These are phyloP conservation scores for Choloepus didactylus DNA, from an alignment of 2,797 vertebrate species.

Conservation along the genomic window DNA sequence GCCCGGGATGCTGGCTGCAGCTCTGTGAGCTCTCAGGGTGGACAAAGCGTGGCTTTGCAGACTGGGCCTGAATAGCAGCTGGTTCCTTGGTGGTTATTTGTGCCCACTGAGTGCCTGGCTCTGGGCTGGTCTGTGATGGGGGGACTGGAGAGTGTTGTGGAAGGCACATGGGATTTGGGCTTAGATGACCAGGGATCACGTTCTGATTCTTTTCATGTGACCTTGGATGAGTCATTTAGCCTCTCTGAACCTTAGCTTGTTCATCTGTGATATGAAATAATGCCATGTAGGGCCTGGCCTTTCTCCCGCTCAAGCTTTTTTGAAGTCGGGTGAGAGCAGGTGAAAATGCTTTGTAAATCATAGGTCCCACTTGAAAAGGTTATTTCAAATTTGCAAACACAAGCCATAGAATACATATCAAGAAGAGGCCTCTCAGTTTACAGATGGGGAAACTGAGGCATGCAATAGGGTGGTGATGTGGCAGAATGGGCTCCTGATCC, in stretches of 20 bases:
- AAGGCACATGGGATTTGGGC: not conserved
- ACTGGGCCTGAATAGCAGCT: rapidly evolving
- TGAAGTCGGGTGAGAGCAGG: not conserved
- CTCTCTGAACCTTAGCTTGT: not conserved
- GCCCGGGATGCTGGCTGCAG: not conserved
- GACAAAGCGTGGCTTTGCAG: not conserved
- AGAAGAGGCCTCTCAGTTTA: not conserved
- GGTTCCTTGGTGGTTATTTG: not conserved
- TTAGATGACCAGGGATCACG: not conserved
- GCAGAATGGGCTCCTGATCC: not conserved
- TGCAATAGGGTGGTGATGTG: not conserved
- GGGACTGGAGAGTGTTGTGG: not conserved
- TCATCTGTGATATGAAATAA: not conserved
- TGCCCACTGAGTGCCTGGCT: not conserved
- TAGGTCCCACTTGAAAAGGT: not conserved
- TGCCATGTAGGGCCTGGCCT: not conserved
- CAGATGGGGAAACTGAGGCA: constrained; percentile 29
- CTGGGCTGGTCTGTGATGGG: not conserved
- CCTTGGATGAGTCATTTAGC: not conserved
- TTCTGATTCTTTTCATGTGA: constrained; percentile 24
- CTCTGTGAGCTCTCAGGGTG: not conserved
- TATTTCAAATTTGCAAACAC: not conserved
- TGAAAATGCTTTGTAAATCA: not conserved
- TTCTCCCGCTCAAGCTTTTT: not conserved
- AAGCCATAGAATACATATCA: not conserved